A percentile compares a stretch with the other conserved stretches of the same genome.
These are phyloP conservation scores for Molossus molossus DNA, from an alignment of 2,797 vertebrate genomes.

Conservation along the genomic window DNA sequence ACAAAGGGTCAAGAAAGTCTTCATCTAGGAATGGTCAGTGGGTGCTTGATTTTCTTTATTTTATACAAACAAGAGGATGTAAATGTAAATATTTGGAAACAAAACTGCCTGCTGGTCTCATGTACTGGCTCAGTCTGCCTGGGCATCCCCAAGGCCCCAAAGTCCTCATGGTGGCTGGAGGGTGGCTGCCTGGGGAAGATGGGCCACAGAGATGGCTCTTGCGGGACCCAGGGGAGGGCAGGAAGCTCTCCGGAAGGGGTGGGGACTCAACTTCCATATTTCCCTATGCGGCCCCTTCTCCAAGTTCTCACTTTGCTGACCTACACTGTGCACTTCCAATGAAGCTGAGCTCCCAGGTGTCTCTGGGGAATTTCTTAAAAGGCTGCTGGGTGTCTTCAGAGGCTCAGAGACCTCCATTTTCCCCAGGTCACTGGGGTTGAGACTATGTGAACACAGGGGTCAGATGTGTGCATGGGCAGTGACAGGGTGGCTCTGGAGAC, in stretches of 20 bases:
- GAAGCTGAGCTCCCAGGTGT: not conserved
- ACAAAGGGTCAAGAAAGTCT: not conserved
- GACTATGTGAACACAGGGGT: not conserved
- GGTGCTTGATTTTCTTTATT: not conserved
- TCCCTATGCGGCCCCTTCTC: not conserved
- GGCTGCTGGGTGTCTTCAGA: accelerated
- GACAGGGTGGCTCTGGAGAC: not conserved
- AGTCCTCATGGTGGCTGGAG: not conserved
- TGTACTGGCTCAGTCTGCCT: not conserved
- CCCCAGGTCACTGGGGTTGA: not conserved
- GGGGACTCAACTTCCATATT: not conserved
- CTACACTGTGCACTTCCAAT: not conserved
- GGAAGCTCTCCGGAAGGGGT: accelerated
- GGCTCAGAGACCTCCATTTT: not conserved
- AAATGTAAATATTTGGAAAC: not conserved
- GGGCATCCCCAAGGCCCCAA: not conserved
- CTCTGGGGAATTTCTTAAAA: not conserved
- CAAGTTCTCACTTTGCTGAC: not conserved
- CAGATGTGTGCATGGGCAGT: not conserved
- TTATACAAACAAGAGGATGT: not conserved
- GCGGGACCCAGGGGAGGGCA: not conserved
- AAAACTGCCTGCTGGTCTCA: not conserved
- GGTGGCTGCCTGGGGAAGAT: accelerated
- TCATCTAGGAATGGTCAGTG: not conserved
- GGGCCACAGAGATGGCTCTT: not conserved